Percentiles rank a stretch among this genome's conserved stretches.
phyloP scores from a whole-genome alignment of 2,888 invertebrate species.

The Dolichomitus sp. region DNA sequence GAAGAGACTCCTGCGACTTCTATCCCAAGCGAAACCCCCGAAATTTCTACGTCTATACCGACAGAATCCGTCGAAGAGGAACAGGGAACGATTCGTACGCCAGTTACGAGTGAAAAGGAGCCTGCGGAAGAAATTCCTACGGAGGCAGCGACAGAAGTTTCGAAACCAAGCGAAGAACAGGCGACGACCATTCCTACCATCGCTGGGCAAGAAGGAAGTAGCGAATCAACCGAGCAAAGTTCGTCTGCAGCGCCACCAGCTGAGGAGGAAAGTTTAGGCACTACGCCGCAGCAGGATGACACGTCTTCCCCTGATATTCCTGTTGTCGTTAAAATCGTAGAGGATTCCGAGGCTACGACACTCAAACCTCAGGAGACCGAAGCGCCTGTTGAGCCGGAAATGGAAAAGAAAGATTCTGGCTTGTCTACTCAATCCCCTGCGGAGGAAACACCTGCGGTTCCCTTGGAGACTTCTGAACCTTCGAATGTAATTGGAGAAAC shows the following conservation, averaged over 20 bases:
- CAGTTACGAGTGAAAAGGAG: constrained; percentile 28
- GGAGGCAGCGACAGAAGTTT: constrained; percentile 24
- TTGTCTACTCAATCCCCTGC: constrained; percentile 29
- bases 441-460: constrained; percentile 10
- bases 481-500: constrained; percentile 15
- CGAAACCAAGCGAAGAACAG: constrained; percentile 37
- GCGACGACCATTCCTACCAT: constrained; percentile 35
- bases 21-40: constrained; percentile 9
- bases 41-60: constrained; percentile 32
- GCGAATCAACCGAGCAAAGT: constrained; percentile 21
- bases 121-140: constrained; percentile 35
- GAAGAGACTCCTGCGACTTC: constrained; percentile 18
- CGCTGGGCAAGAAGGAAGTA: constrained; percentile 21
- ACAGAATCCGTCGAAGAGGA: constrained; percentile 62
- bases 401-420: constrained; percentile 20
- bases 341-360: constrained; percentile 51
- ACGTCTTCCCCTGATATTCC: constrained; percentile 38
- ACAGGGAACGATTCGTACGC: constrained; percentile 40
- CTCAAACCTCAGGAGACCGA: constrained; percentile 14
- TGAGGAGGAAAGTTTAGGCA: constrained; percentile 47
- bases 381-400: constrained; percentile 50
- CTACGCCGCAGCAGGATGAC: constrained; percentile 19
- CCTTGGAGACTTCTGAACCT: not conserved
- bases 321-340: constrained; percentile 33
- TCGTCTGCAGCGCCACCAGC: constrained; percentile 21